phyloP scores from a whole-genome alignment of 2,888 invertebrate species.

The Dilophus febrilis region DNA sequence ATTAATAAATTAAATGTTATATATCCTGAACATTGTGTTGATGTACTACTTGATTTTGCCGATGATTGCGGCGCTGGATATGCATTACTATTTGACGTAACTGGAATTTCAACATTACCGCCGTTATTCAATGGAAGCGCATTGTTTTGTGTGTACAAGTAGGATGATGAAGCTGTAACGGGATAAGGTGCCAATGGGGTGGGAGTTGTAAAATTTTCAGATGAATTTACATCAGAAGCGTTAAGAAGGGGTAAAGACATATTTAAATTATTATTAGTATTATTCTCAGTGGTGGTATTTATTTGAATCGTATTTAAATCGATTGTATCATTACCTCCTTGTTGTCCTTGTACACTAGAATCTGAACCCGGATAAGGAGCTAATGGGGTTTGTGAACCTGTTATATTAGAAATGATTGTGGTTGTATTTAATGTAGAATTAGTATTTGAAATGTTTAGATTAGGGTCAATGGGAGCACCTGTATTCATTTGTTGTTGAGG shows the following conservation, averaged over 20 bases:
- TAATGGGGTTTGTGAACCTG: neutral
- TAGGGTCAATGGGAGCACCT: neutral
- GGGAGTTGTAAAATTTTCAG: no score
- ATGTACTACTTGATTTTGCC: no score
- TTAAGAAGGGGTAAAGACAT: no score
- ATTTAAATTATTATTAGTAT: no score
- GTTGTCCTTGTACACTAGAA: no score
- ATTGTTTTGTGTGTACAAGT: neutral
- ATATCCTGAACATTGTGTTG: no score
- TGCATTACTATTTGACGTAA: neutral
- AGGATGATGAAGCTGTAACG: neutral
- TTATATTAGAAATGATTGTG: neutral
- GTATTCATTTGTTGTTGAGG: slow-evolving; percentile 1
- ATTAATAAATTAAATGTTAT: no score
- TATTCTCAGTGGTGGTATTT: no score
- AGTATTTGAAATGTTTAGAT: neutral
- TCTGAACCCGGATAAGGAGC: no score
- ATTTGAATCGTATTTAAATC: no score
- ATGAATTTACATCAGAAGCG: no score
- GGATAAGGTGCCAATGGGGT: neutral
- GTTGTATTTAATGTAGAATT: neutral
- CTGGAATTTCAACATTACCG: neutral
- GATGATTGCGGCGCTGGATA: neutral
- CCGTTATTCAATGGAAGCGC: neutral
- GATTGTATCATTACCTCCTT: no score